Evolutionary conservation across 2,797 vertebrate genomes (phyloP).

Genomic region (Tenualosa ilisha): DNA sequence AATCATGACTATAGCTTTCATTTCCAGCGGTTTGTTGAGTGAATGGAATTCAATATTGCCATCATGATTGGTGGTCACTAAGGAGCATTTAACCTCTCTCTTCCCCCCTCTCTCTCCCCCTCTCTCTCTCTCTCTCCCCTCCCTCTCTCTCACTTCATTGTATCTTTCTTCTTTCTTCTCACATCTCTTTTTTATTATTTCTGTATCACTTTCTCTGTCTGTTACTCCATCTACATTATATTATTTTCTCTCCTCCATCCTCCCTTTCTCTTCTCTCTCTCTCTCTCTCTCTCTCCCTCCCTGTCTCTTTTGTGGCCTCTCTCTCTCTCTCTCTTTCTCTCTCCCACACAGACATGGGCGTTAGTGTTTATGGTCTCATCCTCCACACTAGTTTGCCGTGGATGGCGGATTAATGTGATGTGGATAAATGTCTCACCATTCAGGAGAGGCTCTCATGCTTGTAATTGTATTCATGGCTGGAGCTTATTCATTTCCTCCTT

Average conservation of each 20-base stretch:
- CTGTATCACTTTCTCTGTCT: neutral
- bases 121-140: constrained; percentile 25
- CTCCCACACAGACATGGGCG: constrained; percentile 22
- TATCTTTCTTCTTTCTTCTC: neutral
- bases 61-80: constrained; percentile 37
- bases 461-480: constrained; percentile 51
- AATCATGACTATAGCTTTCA: constrained; percentile 13
- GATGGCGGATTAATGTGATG: constrained; percentile 51
- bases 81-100: constrained; percentile 32
- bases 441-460: constrained; percentile 44
- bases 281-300: neutral
- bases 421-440: constrained; percentile 50
- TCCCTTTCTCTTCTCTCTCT: neutral
- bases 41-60: constrained; percentile 48
- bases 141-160: neutral
- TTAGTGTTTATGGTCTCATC: constrained; percentile 38
- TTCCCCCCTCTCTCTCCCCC: neutral
- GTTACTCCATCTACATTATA: neutral
- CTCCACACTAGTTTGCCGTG: constrained; percentile 40
- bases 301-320: neutral
- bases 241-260: neutral
- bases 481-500: constrained; percentile 45
- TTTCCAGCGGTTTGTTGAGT: constrained; percentile 40
- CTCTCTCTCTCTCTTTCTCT: neutral
- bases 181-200: neutral